Evolutionary conservation across 2,797 vertebrate genomes (phyloP).

Genomic region (Echiichthys vipera): DNA sequence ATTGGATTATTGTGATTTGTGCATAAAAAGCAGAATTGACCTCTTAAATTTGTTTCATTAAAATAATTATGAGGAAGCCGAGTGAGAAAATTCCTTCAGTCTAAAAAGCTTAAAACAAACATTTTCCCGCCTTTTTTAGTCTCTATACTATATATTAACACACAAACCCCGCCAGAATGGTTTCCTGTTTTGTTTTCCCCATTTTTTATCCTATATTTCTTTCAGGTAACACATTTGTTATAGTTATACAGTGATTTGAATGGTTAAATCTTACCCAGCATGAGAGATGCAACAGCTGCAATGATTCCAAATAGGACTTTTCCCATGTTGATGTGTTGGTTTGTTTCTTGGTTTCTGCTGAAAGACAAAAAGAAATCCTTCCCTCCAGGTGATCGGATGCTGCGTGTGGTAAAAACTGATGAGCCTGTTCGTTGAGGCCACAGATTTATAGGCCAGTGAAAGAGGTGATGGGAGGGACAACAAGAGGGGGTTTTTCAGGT

Average conservation of each 20-base stretch:
- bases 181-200: background rate
- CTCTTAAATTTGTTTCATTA: background rate
- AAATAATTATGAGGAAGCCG: background rate
- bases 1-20: background rate
- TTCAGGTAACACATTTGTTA: background rate
- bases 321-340: conserved; percentile 65
- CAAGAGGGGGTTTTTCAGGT: background rate
- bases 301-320: conserved; percentile 64
- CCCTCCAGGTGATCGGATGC: background rate
- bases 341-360: conserved; percentile 14
- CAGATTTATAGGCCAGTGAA: conserved; percentile 56
- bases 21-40: background rate
- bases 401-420: conserved; percentile 9
- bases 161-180: background rate
- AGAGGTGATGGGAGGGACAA: conserved; percentile 33
- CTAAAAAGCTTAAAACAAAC: background rate
- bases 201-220: background rate
- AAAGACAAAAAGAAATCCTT: conserved; percentile 14
- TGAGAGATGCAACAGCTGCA: conserved; percentile 65
- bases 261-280: conserved; percentile 72
- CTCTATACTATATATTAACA: background rate
- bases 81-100: background rate
- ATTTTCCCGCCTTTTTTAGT: background rate
- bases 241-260: background rate
- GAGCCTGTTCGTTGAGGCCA: background rate